Base-by-base conservation (phyloP, 2,113 vertebrate species). In the Amia ocellicauda region DNA sequence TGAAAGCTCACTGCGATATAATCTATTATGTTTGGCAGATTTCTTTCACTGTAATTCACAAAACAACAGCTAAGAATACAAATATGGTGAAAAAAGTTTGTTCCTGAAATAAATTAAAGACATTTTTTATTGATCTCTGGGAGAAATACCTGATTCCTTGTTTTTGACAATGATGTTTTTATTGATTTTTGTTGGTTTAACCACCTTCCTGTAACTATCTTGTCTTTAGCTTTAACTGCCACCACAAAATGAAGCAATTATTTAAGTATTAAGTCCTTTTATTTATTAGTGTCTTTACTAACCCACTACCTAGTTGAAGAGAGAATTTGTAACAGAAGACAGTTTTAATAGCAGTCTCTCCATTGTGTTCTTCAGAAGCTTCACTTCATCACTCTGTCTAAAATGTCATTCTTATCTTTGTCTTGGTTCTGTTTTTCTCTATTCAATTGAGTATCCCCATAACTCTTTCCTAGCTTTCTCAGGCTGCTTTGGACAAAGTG, bases 161-260 rank as follows among this genome's bases (percentile, higher is more conserved):
- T 22, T 53, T 22, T 31, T 43, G 51, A 26, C 55, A 20, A 43
- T 23, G 14, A 22, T n/a, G 16, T 7, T 24, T 16, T 51, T 52
- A 49, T 66, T 64, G 55, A 64, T 64, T 28, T 57, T 52, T 64
- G 17, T 54, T 45, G 45, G 52, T 57, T 64, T 64, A 56, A 66
- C 55, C 40, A 49, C 19, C 23, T 3, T 24, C 19, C 29, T 36
- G 27, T 31, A 51, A 58, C 43, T 50, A 20, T 58, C 55, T 27
- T 55, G 43, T 65, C 63, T 23, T 27, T 28, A 14, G 27, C 63
- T 66, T 50, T 17, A 49, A 5, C 20, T 31, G 7, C 55, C 55
- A 51, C 55, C 55, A 51, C 50, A 50, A 58, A 66, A 58, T 29
- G 40, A 58, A 13, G 43, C 45, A 56, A 10, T 51, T 58, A 54